phyloP scores from a whole-genome alignment of 2,888 invertebrate genomes.

The Crioceris asparagi region DNA sequence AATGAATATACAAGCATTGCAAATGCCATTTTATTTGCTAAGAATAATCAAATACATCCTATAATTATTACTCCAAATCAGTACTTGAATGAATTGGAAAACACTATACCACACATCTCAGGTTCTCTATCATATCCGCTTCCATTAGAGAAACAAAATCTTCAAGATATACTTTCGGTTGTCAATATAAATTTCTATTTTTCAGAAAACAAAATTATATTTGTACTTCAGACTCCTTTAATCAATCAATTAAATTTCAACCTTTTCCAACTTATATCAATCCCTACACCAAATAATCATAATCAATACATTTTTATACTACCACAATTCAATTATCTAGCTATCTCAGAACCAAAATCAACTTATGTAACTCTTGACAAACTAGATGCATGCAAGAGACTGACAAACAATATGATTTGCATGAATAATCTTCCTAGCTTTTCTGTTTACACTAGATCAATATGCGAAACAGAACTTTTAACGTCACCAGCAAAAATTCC shows the following conservation, averaged over 20 bases:
- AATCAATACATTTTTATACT: conserved; percentile 1
- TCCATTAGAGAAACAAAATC: conserved; percentile 2
- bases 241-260: conserved; percentile 1
- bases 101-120: conserved; percentile 3
- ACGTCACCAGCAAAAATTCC: background rate
- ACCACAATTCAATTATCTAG: conserved; percentile 3
- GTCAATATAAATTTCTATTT: background rate
- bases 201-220: conserved; percentile 6
- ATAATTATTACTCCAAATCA: conserved; percentile 9
- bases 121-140: background rate
- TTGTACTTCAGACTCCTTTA: conserved; percentile 5
- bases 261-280: conserved; percentile 7
- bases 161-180: background rate
- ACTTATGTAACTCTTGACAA: background rate
- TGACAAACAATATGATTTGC: conserved; percentile 2
- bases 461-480: conserved; percentile 8
- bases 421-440: background rate
- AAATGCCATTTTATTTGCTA: conserved; percentile 7
- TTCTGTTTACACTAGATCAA: background rate
- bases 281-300: conserved; percentile 1
- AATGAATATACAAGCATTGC: conserved; percentile 4
- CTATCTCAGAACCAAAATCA: conserved; percentile 3
- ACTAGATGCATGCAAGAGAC: background rate
- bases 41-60: conserved; percentile 10
- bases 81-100: conserved; percentile 6